These are phyloP conservation scores for Epinephelus coioides DNA, from an alignment of 2,797 vertebrate species.

Conservation along the genomic window DNA sequence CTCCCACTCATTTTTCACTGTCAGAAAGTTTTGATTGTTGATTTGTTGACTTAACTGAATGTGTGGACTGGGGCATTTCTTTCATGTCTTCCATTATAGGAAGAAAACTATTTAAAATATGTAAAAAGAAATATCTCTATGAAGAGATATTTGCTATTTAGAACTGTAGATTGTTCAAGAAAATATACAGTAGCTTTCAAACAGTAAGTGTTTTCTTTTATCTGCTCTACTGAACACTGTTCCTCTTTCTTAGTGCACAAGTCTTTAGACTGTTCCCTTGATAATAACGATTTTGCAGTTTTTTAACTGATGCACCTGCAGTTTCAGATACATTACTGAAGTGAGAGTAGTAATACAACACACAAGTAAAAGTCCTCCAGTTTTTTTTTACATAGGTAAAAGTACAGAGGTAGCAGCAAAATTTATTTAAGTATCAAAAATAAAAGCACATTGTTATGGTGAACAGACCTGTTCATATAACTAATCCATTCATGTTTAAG, in stretches of 20 bases:
- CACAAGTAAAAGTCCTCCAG: background rate
- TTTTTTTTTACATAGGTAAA: background rate
- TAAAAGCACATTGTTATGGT: background rate
- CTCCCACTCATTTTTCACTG: slow-evolving; percentile 64
- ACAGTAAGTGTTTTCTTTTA: slow-evolving; percentile 5
- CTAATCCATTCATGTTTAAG: background rate
- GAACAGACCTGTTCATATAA: background rate
- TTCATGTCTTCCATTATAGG: slow-evolving; percentile 7
- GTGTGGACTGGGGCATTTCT: slow-evolving; percentile 6
- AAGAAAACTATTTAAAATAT: background rate
- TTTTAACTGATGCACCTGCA: slow-evolving; percentile 15
- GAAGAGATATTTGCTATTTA: background rate
- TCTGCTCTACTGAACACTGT: slow-evolving; percentile 30
- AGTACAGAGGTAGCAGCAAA: background rate
- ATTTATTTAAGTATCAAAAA: slow-evolving; percentile 1
- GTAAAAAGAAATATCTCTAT: background rate
- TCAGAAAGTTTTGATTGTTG: slow-evolving; percentile 44
- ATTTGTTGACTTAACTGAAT: slow-evolving; percentile 12
- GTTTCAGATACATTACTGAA: background rate
- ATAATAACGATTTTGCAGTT: slow-evolving; percentile 5
- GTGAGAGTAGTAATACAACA: background rate
- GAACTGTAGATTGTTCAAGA: background rate
- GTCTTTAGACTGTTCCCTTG: background rate
- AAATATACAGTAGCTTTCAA: background rate
- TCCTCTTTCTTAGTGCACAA: slow-evolving; percentile 46